phyloP scores from a whole-genome alignment of 1,140 invertebrate species.

The Diprion similis region DNA sequence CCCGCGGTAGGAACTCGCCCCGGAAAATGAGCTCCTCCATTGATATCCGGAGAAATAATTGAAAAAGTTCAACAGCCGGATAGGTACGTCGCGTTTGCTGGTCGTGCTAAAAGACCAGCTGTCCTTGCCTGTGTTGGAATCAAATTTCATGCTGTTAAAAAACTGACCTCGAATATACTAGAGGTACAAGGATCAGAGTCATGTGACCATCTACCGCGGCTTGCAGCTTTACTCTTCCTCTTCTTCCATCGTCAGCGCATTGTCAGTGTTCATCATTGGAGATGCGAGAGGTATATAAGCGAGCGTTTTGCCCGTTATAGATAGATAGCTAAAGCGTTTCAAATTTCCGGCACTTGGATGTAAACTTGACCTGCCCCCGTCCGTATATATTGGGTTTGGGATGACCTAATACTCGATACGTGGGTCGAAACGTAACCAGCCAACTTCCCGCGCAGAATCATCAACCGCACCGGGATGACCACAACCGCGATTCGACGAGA shows the following conservation, averaged over 20 bases:
- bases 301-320: too few relatives aligned
- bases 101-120: background rate
- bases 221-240: conserved; percentile 17
- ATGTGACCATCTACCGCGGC: background rate
- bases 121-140: background rate
- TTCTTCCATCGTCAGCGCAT: conserved; percentile 14
- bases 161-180: background rate
- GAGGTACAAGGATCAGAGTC: too few relatives aligned
- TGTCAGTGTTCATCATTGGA: conserved; percentile 19
- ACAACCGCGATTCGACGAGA: conserved; percentile 20
- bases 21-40: conserved; percentile 46
- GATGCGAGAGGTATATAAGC: background rate
- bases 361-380: conserved; percentile 18
- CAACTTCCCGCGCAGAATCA: conserved; percentile 14
- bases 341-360: conserved; percentile 29
- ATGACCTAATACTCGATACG: conserved; percentile 17
- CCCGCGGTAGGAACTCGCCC: conserved; percentile 22
- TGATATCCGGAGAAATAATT: conserved; percentile 44
- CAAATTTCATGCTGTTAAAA: conserved; percentile 14
- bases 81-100: background rate
- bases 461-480: background rate
- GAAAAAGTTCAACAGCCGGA: conserved; percentile 40
- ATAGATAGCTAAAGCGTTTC: conserved; percentile 9
- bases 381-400: conserved; percentile 22
- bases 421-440: conserved; percentile 27